A percentile compares a stretch with the other conserved stretches of the same genome.
These are phyloP conservation scores for Uropetala carovei DNA, from an alignment of 2,888 invertebrate genomes.

Conservation along the genomic window DNA sequence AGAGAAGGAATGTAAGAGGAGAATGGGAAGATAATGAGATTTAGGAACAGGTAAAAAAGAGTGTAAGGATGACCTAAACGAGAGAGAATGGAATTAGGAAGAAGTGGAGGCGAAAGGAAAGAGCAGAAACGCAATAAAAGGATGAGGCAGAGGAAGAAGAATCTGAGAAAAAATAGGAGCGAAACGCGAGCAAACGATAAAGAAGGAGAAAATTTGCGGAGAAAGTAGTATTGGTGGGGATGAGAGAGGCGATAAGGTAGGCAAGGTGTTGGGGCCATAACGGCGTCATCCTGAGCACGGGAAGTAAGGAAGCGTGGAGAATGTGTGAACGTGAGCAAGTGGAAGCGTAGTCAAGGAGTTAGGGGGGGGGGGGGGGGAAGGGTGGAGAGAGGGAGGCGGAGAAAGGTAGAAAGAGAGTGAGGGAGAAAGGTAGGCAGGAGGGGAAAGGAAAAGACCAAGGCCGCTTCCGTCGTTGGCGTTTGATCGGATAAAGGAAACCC, in stretches of 20 bases:
- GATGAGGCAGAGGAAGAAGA: not conserved
- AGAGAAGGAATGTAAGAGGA: not conserved
- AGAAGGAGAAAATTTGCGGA: not conserved
- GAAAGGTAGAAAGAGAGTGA: not conserved
- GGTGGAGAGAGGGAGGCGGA: too few relatives aligned
- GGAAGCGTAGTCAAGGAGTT: not conserved
- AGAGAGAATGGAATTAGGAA: not conserved
- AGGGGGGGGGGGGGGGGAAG: not conserved
- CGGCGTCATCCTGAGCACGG: not conserved
- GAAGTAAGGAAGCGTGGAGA: not conserved
- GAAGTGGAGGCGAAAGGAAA: not conserved
- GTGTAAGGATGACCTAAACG: not conserved
- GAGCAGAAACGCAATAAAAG: not conserved
- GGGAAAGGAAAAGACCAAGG: not conserved
- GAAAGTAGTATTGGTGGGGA: not conserved
- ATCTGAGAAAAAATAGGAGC: not conserved
- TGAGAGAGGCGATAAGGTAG: not conserved
- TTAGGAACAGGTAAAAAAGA: not conserved
- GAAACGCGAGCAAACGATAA: not conserved
- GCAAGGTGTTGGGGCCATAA: not conserved
- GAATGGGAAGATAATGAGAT: not conserved
- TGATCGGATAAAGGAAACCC: slow-evolving; percentile 61
- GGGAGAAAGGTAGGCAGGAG: not conserved
- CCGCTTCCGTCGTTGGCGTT: slow-evolving; percentile 29
- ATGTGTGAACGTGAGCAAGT: not conserved